Percentiles rank a stretch among this genome's conserved stretches.
phyloP scores from a whole-genome alignment of 2,113 vertebrate species.

The Atlantisia rogersi region DNA sequence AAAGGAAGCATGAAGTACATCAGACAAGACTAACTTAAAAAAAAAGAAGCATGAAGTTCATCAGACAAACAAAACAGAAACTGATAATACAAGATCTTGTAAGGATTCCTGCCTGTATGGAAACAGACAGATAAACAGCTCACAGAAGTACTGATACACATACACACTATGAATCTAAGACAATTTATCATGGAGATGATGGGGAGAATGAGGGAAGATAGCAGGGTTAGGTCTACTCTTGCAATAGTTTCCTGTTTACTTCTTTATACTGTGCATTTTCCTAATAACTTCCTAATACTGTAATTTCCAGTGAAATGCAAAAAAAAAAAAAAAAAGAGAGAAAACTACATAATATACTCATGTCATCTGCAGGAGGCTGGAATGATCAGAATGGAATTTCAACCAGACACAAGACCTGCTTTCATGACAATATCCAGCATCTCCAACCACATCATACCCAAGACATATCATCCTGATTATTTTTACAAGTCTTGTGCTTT shows the following conservation, averaged over 20 bases:
- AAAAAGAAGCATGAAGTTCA: background rate
- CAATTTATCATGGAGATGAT: background rate
- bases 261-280: background rate
- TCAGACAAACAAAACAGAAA: background rate
- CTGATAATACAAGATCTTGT: background rate
- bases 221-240: background rate
- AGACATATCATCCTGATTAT: background rate
- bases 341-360: accelerated
- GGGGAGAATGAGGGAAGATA: background rate
- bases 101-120: background rate
- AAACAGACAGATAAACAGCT: background rate
- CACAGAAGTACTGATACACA: background rate
- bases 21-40: background rate
- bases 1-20: background rate
- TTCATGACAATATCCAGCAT: background rate
- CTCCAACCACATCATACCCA: background rate
- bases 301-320: background rate
- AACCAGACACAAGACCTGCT: background rate
- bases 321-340: background rate
- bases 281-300: background rate
- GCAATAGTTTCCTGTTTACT: background rate
- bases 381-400: background rate
- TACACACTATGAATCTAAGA: background rate
- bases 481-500: background rate
- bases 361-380: background rate